These are phyloP conservation scores for Argyrosomus japonicus DNA, from an alignment of 2,113 vertebrate species.

Conservation along the genomic window DNA sequence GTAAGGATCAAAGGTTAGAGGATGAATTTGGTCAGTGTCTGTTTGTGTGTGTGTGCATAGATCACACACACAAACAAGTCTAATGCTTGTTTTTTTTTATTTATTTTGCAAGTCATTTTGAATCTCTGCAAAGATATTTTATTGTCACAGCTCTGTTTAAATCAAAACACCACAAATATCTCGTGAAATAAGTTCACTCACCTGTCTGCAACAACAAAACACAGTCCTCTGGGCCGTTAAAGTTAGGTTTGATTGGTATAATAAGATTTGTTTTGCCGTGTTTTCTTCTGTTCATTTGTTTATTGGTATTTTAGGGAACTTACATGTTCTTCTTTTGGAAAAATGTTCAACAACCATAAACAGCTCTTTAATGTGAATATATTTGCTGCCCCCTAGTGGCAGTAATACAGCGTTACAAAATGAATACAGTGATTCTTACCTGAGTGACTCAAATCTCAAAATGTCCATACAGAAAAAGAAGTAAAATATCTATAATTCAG, in stretches of 20 bases:
- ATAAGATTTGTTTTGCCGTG: background rate
- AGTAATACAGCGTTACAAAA: constrained; percentile 3
- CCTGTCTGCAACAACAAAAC: background rate
- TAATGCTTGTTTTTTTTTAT: background rate
- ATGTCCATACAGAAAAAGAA: too few relatives aligned
- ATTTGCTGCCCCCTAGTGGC: constrained; percentile 64
- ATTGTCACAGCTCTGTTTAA: background rate
- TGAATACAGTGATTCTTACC: background rate
- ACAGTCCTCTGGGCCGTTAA: background rate
- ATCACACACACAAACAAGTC: too few relatives aligned
- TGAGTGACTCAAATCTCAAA: too few relatives aligned
- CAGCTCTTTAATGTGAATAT: background rate
- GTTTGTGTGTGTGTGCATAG: background rate
- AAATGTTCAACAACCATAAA: background rate
- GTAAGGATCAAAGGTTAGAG: constrained; percentile 35
- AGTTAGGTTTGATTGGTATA: background rate
- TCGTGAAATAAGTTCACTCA: background rate
- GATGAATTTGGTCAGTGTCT: constrained; percentile 2
- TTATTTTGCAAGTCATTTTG: background rate
- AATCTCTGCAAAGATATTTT: background rate
- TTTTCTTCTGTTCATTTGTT: background rate
- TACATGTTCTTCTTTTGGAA: background rate
- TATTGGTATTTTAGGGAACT: background rate
- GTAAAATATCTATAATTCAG: background rate
- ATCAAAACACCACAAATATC: background rate